These are phyloP conservation scores for Lithophane socia DNA, from an alignment of 2,888 invertebrate genomes.

Conservation along the genomic window DNA sequence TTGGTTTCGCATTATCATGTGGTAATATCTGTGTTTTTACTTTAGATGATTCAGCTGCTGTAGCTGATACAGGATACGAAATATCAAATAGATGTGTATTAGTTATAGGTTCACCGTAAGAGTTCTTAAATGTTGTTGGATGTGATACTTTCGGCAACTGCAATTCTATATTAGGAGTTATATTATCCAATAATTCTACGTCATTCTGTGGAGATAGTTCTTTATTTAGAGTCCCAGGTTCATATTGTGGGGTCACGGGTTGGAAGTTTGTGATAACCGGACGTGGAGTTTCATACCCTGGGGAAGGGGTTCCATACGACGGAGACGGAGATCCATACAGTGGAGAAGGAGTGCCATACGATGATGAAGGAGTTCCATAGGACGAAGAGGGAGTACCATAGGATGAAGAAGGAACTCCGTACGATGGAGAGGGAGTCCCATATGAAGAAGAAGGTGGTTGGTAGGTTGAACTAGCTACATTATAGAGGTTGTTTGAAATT, in stretches of 20 bases:
- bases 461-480: conserved; percentile 72
- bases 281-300: conserved; percentile 68
- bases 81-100: conserved; percentile 79
- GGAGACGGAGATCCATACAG: conserved; percentile 67
- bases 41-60: conserved; percentile 85
- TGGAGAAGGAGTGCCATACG: conserved; percentile 70
- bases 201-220: conserved; percentile 76
- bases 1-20: conserved; percentile 68
- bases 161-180: conserved; percentile 74
- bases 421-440: conserved; percentile 69
- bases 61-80: conserved; percentile 82
- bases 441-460: conserved; percentile 69
- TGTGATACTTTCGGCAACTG: conserved; percentile 82
- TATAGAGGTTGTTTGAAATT: conserved; percentile 66
- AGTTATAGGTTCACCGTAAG: conserved; percentile 85
- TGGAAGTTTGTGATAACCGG: conserved; percentile 73
- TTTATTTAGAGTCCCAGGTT: conserved; percentile 75
- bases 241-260: conserved; percentile 73
- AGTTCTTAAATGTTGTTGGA: conserved; percentile 84
- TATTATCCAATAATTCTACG: conserved; percentile 73
- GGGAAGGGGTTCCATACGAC: conserved; percentile 63
- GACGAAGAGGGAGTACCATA: conserved; percentile 70
- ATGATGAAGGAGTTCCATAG: conserved; percentile 67
- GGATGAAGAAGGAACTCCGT: conserved; percentile 61
- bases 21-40: conserved; percentile 84